Evolutionary conservation across 2,113 vertebrate genomes (phyloP), one percentile per base, ranked within the genome.

Genomic region (Sapajus apella): DNA sequence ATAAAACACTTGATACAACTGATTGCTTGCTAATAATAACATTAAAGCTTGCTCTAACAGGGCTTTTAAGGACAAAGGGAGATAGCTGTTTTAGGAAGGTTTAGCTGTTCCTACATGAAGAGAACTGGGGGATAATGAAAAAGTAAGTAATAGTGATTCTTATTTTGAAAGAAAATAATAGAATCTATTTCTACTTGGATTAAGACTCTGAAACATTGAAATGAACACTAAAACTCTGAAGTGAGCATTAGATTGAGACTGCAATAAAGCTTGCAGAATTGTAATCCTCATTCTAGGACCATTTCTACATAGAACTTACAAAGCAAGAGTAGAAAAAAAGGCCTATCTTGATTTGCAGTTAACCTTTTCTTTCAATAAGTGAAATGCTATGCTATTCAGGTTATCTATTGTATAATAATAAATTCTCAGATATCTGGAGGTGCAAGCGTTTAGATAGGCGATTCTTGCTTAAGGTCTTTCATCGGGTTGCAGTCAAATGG

Each of bases 151-250:
- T 79, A 61, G 25, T 47, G 11, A 85, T 93, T 23, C 58, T 52
- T 88, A 83, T 50, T 77, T 94, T 94, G 73, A 88, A 70, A 40
- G 27, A 88, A 91, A 80, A 32, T 70, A 56, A 90, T 47, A 70
- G 25, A 89, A 58, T 84, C 4, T 40, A 40, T 76, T 93, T 94
- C 16, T 72, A 45, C 52, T 66, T 91, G 52, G 52, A 18, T 79
- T 88, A 50, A 84, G 32, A 85, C 37, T 61, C 6, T 96, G 25
- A 81, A 90, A 95, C 25, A 45, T 45, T 76, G 25, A 76, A 25
- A 76, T 76, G 3, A 76, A 17, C 73, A 47, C 43, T 76, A 43
- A 45, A 76, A 47, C 73, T 32, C 43, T 76, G 43, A 76, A 76
- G n/a, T n/a, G 27, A 17, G 73, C 40, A 47, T 56, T 88, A 66